These are phyloP conservation scores for Blastobasis adustella DNA, from an alignment of 2,888 invertebrate genomes.

Conservation along the genomic window DNA sequence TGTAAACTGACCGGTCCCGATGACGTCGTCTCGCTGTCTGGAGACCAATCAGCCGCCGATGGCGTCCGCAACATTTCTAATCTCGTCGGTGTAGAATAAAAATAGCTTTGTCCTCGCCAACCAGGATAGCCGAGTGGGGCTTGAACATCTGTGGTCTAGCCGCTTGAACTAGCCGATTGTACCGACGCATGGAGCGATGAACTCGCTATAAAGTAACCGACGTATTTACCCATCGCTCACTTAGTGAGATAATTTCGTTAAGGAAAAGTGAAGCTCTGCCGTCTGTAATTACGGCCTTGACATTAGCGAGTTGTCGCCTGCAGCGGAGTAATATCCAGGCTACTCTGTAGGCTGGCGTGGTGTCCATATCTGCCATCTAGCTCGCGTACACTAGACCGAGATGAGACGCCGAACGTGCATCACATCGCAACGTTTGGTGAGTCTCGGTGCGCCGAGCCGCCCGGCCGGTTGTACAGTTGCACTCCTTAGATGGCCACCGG, in stretches of 20 bases:
- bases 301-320: constrained; percentile 1
- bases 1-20: too few relatives aligned
- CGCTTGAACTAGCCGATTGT: constrained; percentile 28
- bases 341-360: background rate
- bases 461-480: constrained; percentile 68
- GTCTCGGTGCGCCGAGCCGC: constrained; percentile 30
- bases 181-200: constrained; percentile 23
- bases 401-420: constrained; percentile 27
- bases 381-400: constrained; percentile 14
- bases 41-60: constrained; percentile 10
- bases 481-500: constrained; percentile 59
- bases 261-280: constrained; percentile 1
- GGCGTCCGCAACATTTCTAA: constrained; percentile 12
- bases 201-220: constrained; percentile 7
- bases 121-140: constrained; percentile 22
- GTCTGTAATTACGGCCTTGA: background rate
- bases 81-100: constrained; percentile 10
- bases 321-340: background rate
- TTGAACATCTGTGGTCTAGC: constrained; percentile 28
- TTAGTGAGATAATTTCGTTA: constrained; percentile 1
- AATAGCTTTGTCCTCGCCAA: constrained; percentile 14
- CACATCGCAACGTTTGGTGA: constrained; percentile 47
- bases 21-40: constrained; percentile 32
- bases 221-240: constrained; percentile 1
- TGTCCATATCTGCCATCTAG: constrained; percentile 11